Conservation (phyloP, 2,797 vertebrate species). For the Sebastes minor region DNA sequence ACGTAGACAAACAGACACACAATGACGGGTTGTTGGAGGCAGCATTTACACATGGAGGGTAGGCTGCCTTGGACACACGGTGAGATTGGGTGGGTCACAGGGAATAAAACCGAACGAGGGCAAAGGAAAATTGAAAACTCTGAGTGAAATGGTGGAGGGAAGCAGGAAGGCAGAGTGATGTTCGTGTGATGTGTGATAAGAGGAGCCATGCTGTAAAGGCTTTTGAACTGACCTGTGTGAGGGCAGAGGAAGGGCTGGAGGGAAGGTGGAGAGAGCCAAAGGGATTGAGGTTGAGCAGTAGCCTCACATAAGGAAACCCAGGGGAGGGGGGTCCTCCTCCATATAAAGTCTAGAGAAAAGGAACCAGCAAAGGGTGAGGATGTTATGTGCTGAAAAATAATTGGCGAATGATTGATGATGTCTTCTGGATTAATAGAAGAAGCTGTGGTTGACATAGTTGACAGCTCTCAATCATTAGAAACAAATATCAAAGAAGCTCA, state of each 20-base stretch:
- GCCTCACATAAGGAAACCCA: background rate
- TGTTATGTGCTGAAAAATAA: background rate
- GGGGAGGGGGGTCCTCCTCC: background rate
- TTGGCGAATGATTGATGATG: background rate
- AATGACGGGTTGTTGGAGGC: slow-evolving; percentile 34
- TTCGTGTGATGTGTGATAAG: slow-evolving; percentile 58
- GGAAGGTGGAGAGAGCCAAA: slow-evolving; percentile 25
- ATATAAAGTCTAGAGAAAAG: background rate
- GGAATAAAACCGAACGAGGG: slow-evolving; percentile 51
- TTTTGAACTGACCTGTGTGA: slow-evolving; percentile 42
- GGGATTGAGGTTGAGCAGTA: slow-evolving; percentile 6
- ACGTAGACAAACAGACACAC: background rate
- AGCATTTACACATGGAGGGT: slow-evolving; percentile 58
- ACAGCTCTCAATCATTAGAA: slow-evolving; percentile 25
- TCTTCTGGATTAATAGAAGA: slow-evolving; percentile 18
- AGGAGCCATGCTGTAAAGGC: slow-evolving; percentile 27
- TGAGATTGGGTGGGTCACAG: slow-evolving; percentile 51
- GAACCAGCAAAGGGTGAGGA: background rate
- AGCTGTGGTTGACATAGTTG: slow-evolving; percentile 31
- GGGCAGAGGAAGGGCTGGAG: slow-evolving; percentile 8
- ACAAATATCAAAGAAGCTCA: background rate
- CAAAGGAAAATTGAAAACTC: slow-evolving; percentile 61
- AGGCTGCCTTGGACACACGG: slow-evolving; percentile 51
- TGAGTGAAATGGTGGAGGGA: slow-evolving; percentile 30
- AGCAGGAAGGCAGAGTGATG: slow-evolving; percentile 13